A percentile compares a stretch with the other conserved stretches of the same genome.
Evolutionary conservation across 2,797 vertebrate genomes (phyloP).

Genomic region (Cyclura pinguis): DNA sequence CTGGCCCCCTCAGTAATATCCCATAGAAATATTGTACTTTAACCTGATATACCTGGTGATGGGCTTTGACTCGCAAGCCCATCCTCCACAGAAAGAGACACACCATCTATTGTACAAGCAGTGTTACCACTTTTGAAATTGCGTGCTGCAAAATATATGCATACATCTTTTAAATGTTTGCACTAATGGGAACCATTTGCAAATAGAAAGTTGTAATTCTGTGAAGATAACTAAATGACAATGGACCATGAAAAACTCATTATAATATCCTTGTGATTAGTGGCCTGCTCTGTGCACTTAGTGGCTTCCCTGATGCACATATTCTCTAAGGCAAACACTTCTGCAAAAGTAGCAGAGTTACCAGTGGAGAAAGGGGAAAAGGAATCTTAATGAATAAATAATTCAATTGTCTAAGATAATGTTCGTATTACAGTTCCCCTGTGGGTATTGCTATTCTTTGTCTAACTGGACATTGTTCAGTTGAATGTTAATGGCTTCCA

Average conservation of each 20-base stretch:
- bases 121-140: conserved; percentile 16
- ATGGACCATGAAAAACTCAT: conserved; percentile 45
- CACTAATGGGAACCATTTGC: conserved; percentile 24
- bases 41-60: background rate
- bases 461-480: conserved; percentile 78
- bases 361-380: background rate
- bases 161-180: conserved; percentile 15
- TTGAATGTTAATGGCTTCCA: conserved; percentile 79
- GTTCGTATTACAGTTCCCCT: conserved; percentile 81
- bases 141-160: conserved; percentile 16
- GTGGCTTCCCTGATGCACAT: conserved; percentile 24
- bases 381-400: conserved; percentile 59
- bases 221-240: conserved; percentile 48
- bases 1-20: too few relatives aligned
- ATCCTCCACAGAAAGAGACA: background rate
- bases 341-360: conserved; percentile 39
- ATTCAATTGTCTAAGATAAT: conserved; percentile 45
- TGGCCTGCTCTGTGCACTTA: conserved; percentile 30
- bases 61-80: background rate
- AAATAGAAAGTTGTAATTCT: conserved; percentile 42
- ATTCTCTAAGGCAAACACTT: conserved; percentile 57
- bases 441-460: conserved; percentile 85
- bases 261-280: conserved; percentile 41
- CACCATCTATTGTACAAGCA: background rate
- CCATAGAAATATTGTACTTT: background rate